Evolutionary conservation across 2,797 vertebrate genomes (phyloP).

Genomic region (Eupleurogrammus muticus): DNA sequence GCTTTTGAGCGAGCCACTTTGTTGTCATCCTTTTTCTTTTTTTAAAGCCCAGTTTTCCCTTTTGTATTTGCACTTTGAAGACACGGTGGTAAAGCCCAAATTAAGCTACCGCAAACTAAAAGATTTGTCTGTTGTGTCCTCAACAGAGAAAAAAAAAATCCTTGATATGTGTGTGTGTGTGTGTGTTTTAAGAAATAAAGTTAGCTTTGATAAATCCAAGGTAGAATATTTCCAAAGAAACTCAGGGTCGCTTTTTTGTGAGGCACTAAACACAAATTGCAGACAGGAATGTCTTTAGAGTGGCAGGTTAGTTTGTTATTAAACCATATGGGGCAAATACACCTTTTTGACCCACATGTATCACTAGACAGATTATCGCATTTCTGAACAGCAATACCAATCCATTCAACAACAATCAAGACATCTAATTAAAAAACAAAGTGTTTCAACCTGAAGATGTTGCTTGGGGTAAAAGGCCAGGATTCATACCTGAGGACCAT

Average conservation of each 20-base stretch:
- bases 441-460: neutral
- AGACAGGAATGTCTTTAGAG: neutral
- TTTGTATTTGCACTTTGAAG: slow-evolving; percentile 31
- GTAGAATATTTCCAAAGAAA: slow-evolving; percentile 2
- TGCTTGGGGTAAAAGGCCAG: no score
- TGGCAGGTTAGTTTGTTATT: neutral
- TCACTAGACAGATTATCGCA: neutral
- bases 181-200: neutral
- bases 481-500: no score
- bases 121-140: neutral
- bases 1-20: slow-evolving; percentile 14
- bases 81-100: neutral
- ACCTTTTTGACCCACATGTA: neutral
- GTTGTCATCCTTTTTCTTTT: slow-evolving; percentile 9
- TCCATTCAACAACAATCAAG: neutral
- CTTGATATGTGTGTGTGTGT: neutral
- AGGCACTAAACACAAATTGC: neutral
- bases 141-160: slow-evolving; percentile 1
- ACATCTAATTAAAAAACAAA: neutral
- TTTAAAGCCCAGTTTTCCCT: slow-evolving; percentile 19
- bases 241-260: neutral
- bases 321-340: neutral
- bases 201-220: slow-evolving; percentile 4
- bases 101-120: slow-evolving; percentile 1
- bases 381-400: neutral